Evolutionary conservation across 2,113 vertebrate species (phyloP).

Genomic region (Solenodon paradoxus): DNA sequence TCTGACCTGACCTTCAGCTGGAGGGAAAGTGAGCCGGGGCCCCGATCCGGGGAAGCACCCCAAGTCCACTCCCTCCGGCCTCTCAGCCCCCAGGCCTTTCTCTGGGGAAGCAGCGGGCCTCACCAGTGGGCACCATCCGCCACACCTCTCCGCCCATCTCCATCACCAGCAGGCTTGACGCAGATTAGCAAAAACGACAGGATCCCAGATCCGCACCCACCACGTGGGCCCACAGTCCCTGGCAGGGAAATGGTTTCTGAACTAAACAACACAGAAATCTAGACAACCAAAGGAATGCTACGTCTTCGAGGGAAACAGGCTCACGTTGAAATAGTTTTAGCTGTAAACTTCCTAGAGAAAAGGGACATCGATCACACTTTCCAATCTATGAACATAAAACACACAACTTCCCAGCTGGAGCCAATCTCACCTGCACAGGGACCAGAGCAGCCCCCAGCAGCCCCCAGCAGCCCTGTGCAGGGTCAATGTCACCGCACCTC

Average conservation of each 20-base stretch:
- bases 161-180: conserved; percentile 58
- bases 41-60: neutral
- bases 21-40: no score
- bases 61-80: no score
- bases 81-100: no score
- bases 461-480: no score
- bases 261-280: neutral
- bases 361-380: neutral
- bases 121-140: neutral
- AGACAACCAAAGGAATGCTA: conserved; percentile 31
- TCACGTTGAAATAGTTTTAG: no score
- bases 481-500: conserved; percentile 63
- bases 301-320: conserved; percentile 8
- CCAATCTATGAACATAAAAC: conserved; percentile 42
- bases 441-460: conserved; percentile 61
- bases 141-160: neutral
- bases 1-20: neutral
- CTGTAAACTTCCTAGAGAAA: rapidly evolving
- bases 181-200: conserved; percentile 51
- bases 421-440: conserved; percentile 25
- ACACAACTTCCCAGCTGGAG: conserved; percentile 71
- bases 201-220: conserved; percentile 42
- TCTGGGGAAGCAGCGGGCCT: neutral
- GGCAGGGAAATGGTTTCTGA: conserved; percentile 25
- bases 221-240: conserved; percentile 15